Base-by-base conservation (phyloP, 2,888 invertebrate species). In the Oligia strigilis region DNA sequence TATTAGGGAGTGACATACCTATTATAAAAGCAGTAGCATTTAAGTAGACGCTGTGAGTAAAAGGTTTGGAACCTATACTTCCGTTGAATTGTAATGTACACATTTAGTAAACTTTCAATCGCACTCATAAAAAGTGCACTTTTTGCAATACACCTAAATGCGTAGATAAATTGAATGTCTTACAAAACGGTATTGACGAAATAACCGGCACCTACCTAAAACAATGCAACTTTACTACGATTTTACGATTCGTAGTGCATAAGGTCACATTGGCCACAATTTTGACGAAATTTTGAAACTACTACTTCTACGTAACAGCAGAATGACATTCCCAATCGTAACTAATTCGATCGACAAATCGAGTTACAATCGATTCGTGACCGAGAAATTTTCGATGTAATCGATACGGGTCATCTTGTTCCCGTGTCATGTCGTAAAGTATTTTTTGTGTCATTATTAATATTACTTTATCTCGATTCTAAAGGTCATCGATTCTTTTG, bases 301-400 rank as follows among this genome's bases (percentile, higher is more conserved):
- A 58, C 17, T 70, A 78, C 49, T 5, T 72, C 60, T 8, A 78
- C 43, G 60, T 78, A 78, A 83, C 14, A 77, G 13, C 23, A 40
- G 76, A 81, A 79, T 73, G 75, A 85, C 81, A 83, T 83, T 83
- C 77, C 76, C 43, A 72, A 80, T 73, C 82, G 73, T 77, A 85
- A 85, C 84, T 77, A 81, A 87, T 85, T 87, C 77, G 81, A 86
- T 82, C 86, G 85, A 88, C 80, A 83, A 84, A 89, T 83, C 84
- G 79, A 82, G 58, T 79, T n/a, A 72, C 82, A 84, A 90, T 90
- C 87, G 87, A 89, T 77, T 92, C 92, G 92, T 93, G 93, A 93
- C 89, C 86, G 83, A 88, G 84, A 90, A 90, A 90, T 90, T 84
- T 89, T 91, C 87, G 84, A 90, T 88, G 85, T 89, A 89, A 92